Conservation (phyloP, 2,797 vertebrate species). For the Poeciliopsis turneri region DNA sequence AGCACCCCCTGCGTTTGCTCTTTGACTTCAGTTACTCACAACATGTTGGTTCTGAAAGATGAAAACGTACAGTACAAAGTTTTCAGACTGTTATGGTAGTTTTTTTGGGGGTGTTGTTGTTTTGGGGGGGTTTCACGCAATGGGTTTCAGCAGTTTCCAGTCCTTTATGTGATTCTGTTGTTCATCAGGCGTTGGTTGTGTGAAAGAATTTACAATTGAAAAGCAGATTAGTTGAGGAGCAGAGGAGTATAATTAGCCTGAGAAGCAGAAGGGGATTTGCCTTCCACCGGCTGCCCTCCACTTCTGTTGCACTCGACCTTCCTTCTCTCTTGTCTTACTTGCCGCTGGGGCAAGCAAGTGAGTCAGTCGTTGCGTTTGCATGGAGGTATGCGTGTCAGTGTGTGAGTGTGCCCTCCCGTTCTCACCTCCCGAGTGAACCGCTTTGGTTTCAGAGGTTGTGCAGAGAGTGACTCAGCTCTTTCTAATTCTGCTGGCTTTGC, state of each 20-base stretch:
- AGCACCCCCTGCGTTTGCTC: constrained; percentile 15
- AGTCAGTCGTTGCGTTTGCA: constrained; percentile 43
- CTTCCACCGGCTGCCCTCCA: constrained; percentile 68
- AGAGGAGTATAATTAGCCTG: constrained; percentile 76
- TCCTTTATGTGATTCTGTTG: neutral
- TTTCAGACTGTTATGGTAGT: neutral
- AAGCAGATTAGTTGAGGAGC: constrained; percentile 71
- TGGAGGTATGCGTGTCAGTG: constrained; percentile 27
- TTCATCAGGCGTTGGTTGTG: constrained; percentile 11
- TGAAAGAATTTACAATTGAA: constrained; percentile 17
- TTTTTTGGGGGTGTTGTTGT: neutral
- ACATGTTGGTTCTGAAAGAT: neutral
- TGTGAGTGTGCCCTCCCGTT: constrained; percentile 32
- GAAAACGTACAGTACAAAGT: neutral
- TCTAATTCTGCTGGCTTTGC: constrained; percentile 39
- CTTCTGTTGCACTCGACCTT: constrained; percentile 47
- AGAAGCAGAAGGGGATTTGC: constrained; percentile 82
- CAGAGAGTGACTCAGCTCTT: constrained; percentile 71
- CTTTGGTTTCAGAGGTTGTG: constrained; percentile 51
- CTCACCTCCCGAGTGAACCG: constrained; percentile 50
- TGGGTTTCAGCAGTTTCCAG: neutral
- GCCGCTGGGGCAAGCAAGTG: constrained; percentile 17
- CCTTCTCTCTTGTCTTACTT: constrained; percentile 38
- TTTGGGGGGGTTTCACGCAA: neutral
- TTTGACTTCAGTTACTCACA: constrained; percentile 1